Base-by-base conservation (phyloP, 2,888 invertebrate genomes). In the Tipula lateralis region DNA sequence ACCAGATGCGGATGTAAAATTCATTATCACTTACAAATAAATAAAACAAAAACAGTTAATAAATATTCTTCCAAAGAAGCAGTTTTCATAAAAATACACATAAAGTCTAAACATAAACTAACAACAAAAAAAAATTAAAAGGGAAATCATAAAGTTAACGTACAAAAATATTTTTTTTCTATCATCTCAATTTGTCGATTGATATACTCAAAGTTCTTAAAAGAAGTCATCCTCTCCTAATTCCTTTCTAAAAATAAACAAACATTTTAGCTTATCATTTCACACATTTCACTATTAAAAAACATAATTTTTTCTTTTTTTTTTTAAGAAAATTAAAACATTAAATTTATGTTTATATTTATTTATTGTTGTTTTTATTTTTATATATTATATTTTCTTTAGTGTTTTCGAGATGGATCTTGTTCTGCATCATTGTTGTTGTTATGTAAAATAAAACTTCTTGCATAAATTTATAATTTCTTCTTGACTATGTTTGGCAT, bases 211-310 rank as follows among this genome's bases (percentile, higher is more conserved):
- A 82, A 82, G 32, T 82, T 82, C 30, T 30, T 82, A 16, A 29
- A 82, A 82, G 32, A 82, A 82, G 32, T 66, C 66, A 66, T 30
- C 32, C 16, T 82, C 82, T 82, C 82, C 32, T 82, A 82, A 82
- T 30, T 66, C 66, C 66, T 66, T 30, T 82, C 82, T 82, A 82
- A 82, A 82, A 82, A 82, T 82, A 82, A 82, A 82, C 82, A 82
- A 82, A 82, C 82, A 82, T 82, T 82, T 66, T 82, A 29, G 82
- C 82, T 82, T 82, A 82, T 82, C 82, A 82, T 32, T 82, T 82
- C 82, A 82, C 82, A 82, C 82, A 82, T 82, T 82, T 82, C 32
- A 66, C 82, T 30, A 82, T 82, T 82, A 82, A 82, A 66, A 82
- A 24, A 66, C 66, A 66, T 66, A 24, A 9, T 66, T 19, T 50